These are phyloP conservation scores for Tachysurus fulvidraco DNA, from an alignment of 2,113 vertebrate genomes.

Conservation along the genomic window DNA sequence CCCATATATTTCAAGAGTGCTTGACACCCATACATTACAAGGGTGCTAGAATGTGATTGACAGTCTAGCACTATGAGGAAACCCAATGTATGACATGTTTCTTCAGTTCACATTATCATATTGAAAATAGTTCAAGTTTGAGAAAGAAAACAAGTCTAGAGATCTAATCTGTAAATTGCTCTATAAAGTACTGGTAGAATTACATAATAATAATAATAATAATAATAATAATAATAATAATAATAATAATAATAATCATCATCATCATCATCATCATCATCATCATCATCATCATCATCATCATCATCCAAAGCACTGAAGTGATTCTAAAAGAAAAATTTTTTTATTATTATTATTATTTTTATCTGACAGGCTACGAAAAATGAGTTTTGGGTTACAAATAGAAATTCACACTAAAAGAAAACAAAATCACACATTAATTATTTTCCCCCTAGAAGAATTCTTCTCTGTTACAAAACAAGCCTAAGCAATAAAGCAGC, in stretches of 20 bases:
- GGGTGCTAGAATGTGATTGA: conserved; percentile 10
- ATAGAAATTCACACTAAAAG: not conserved
- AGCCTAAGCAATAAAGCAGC: not conserved
- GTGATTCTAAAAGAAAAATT: not conserved
- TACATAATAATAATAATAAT: not conserved
- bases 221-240: no score
- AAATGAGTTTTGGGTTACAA: not conserved
- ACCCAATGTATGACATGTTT: not conserved
- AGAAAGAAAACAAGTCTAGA: not conserved
- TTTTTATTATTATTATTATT: not conserved
- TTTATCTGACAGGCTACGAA: not conserved
- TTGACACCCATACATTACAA: not conserved
- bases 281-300: no score
- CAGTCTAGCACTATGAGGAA: not conserved
- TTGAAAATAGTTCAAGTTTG: not conserved
- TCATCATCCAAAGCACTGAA: not conserved
- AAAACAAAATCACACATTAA: not conserved
- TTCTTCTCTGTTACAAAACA: not conserved
- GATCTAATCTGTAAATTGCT: not conserved
- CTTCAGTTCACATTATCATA: not conserved
- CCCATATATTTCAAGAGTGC: conserved; percentile 18
- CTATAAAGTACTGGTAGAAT: not conserved
- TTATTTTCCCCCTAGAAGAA: not conserved
- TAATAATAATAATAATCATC: no score
- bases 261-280: no score